phyloP scores from a whole-genome alignment of 1,140 invertebrate species.

The Lucilia cuprina region DNA sequence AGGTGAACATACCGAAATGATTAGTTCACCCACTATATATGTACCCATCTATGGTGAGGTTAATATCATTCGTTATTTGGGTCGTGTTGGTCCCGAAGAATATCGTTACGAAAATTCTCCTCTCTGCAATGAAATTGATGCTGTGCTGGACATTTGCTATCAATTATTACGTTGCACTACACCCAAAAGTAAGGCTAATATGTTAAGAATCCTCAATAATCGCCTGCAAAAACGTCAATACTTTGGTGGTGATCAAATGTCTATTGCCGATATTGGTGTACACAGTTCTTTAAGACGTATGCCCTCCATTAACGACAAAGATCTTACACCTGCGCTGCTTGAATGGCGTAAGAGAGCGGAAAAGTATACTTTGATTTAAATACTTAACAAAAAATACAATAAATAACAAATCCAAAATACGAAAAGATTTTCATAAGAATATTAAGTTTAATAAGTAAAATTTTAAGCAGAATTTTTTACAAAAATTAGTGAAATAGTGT shows the following conservation, averaged over 20 bases:
- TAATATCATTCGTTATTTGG: slow-evolving; percentile 59
- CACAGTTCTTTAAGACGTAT: slow-evolving; percentile 57
- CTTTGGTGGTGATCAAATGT: slow-evolving; percentile 55
- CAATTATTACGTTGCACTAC: slow-evolving; percentile 57
- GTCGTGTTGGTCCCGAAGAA: slow-evolving; percentile 55
- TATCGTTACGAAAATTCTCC: slow-evolving; percentile 56
- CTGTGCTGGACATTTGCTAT: slow-evolving; percentile 60
- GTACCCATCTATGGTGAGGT: slow-evolving; percentile 61
- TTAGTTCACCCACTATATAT: slow-evolving; percentile 61
- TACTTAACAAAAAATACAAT: neutral
- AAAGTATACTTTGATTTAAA: slow-evolving; percentile 52
- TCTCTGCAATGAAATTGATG: slow-evolving; percentile 58
- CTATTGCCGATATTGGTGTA: slow-evolving; percentile 58
- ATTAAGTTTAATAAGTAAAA: too few relatives aligned
- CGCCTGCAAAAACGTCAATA: slow-evolving; percentile 54
- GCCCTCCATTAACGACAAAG: slow-evolving; percentile 53
- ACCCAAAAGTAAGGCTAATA: slow-evolving; percentile 51
- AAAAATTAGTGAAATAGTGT: neutral
- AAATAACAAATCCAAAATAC: neutral
- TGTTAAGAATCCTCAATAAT: slow-evolving; percentile 53
- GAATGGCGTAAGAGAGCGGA: slow-evolving; percentile 56
- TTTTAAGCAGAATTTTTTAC: neutral
- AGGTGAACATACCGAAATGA: slow-evolving; percentile 62
- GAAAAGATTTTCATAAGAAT: too few relatives aligned
- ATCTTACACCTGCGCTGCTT: slow-evolving; percentile 52